Percentiles rank a stretch among this genome's conserved stretches.
phyloP scores from a whole-genome alignment of 2,888 invertebrate genomes.

The Acleris sparsana region DNA sequence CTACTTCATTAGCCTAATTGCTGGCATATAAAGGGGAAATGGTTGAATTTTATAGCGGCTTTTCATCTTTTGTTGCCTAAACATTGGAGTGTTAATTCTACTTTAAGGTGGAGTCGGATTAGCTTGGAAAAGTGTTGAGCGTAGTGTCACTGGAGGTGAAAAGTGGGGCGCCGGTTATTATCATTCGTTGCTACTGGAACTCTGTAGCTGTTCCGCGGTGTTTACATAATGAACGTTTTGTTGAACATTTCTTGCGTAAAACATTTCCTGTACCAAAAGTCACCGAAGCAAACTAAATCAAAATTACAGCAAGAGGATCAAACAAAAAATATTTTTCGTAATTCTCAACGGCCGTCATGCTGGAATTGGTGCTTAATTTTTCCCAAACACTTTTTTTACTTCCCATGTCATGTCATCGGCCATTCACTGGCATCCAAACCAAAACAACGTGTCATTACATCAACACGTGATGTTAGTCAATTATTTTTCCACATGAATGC shows the following conservation, averaged over 20 bases:
- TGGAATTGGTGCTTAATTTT: no score
- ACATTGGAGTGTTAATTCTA: conserved; percentile 50
- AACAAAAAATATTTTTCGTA: no score
- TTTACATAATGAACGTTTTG: neutral
- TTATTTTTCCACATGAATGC: conserved; percentile 37
- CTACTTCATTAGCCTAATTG: conserved; percentile 82
- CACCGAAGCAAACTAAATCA: no score
- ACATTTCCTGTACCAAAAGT: no score
- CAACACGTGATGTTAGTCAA: conserved; percentile 32
- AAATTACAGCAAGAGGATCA: no score
- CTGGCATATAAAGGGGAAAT: conserved; percentile 74
- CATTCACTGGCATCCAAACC: conserved; percentile 17
- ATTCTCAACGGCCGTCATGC: no score
- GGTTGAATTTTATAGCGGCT: conserved; percentile 75
- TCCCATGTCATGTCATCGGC: conserved; percentile 25
- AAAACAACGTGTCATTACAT: conserved; percentile 35
- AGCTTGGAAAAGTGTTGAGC: conserved; percentile 18
- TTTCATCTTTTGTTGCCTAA: conserved; percentile 73
- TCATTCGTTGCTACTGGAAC: neutral
- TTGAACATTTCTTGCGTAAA: no score
- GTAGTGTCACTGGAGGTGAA: conserved; percentile 14
- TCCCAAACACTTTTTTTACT: neutral
- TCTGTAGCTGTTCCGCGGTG: neutral
- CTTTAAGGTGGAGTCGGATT: conserved; percentile 27
- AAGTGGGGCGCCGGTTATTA: conserved; percentile 12